Base-by-base conservation (phyloP, 2,797 vertebrate genomes). In the Rousettus madagascariensis region DNA sequence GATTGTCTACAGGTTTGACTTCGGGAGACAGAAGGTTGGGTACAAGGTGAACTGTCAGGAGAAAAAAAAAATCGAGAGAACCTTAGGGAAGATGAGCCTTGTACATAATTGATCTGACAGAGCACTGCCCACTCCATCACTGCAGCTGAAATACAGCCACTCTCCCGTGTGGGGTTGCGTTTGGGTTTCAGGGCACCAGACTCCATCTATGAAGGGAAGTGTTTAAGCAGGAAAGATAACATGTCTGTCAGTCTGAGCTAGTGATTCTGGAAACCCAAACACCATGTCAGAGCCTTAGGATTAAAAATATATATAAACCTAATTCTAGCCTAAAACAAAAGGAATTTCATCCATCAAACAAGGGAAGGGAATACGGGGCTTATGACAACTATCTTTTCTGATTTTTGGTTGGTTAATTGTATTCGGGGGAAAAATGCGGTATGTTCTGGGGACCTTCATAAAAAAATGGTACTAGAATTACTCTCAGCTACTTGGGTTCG, bases 81-180 rank as follows among this genome's bases (percentile, higher is more conserved):
- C 20, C 69, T 59, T 97, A 92, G 96, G 97, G 97, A 98, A 98
- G 98, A 98, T 93, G 96, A 97, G 96, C 94, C 97, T 97, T 95
- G 95, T 98, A 97, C 98, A 98, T 98, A 98, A 98, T 98, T 98
- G 98, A 98, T 98, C 97, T 98, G 98, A 98, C 98, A 98, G 97
- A 98, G 95, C 79, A 95, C 97, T 97, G 97, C 97, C 98, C 97
- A 97, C 96, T 97, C 97, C 94, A 94, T 98, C 97, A 95, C 89
- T 41, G 84, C 96, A 95, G 97, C 98, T 98, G 98, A 98, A 98
- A 97, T 97, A 97, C 51, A 85, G 91, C 96, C 93, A 72, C 96
- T 96, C 91, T 98, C 95, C 97, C 97, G 77, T 0, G 78, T 95
- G 97, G 96, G 97, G 98, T 96, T 92, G 95, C 97, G 96, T 96